Conservation (phyloP, 2,113 vertebrate genomes). For the Rhadina sibilatrix region DNA sequence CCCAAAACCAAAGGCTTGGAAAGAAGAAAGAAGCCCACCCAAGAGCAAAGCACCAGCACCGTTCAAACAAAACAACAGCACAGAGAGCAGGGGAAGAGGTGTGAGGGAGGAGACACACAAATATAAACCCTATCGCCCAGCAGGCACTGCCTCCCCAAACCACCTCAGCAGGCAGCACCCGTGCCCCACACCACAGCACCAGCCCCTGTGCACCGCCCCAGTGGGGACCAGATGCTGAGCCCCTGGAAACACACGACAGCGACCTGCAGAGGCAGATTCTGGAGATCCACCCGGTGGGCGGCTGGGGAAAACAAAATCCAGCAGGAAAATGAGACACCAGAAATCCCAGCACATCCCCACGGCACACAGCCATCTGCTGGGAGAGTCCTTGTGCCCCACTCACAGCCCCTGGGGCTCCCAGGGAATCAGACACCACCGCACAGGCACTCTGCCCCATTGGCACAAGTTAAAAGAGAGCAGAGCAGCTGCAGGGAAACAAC, state of each 20-base stretch:
- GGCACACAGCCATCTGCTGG: background rate
- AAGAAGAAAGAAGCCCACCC: slow-evolving; percentile 56
- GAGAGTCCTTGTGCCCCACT: background rate
- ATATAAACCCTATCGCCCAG: background rate
- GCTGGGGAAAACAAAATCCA: slow-evolving; percentile 7
- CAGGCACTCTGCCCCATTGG: slow-evolving; percentile 24
- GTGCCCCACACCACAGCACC: background rate
- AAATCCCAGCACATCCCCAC: background rate
- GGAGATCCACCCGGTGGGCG: background rate
- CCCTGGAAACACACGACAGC: background rate
- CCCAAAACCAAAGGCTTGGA: slow-evolving; percentile 49
- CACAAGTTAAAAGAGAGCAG: slow-evolving; percentile 34
- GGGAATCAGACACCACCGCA: background rate
- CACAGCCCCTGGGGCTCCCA: background rate
- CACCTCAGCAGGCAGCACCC: background rate
- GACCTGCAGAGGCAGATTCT: background rate
- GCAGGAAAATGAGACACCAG: background rate
- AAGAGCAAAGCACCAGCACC: slow-evolving; percentile 47
- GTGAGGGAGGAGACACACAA: background rate
- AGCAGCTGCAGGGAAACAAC: background rate
- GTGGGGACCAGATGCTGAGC: background rate
- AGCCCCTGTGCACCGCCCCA: background rate
- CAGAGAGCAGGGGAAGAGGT: background rate
- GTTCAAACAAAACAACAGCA: slow-evolving; percentile 28
- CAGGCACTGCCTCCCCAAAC: background rate